phyloP scores from a whole-genome alignment of 1,140 invertebrate species.

The Gryon sp. region DNA sequence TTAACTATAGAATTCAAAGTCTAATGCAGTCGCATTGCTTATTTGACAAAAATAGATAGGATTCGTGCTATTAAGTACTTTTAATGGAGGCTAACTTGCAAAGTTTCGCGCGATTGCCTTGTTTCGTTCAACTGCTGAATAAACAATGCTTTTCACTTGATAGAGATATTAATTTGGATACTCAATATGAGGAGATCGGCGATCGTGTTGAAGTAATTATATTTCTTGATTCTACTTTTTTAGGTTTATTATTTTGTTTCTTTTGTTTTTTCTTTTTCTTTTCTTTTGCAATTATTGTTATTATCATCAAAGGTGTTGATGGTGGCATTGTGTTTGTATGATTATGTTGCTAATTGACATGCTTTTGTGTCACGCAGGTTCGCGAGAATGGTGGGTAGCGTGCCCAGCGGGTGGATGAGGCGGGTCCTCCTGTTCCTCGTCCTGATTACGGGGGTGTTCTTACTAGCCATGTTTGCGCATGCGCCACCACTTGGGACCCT shows the following conservation, averaged over 20 bases:
- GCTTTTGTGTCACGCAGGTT: slow-evolving; percentile 67
- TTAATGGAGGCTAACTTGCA: slow-evolving; percentile 48
- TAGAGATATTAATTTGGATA: background rate
- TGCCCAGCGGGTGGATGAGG: slow-evolving; percentile 79
- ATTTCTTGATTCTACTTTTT: background rate
- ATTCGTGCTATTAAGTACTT: slow-evolving; percentile 37
- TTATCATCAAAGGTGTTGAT: background rate
- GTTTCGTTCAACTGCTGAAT: slow-evolving; percentile 14
- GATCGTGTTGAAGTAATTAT: slow-evolving; percentile 25
- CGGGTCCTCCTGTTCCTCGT: slow-evolving; percentile 79
- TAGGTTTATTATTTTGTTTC: background rate
- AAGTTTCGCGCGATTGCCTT: slow-evolving; percentile 24
- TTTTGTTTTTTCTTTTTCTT: slow-evolving; percentile 6
- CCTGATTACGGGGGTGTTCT: slow-evolving; percentile 78
- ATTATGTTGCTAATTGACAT: slow-evolving; percentile 23
- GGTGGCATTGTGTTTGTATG: background rate
- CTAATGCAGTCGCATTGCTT: slow-evolving; percentile 26
- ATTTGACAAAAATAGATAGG: slow-evolving; percentile 39
- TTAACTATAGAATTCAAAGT: slow-evolving; percentile 47
- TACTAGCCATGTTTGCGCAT: slow-evolving; percentile 80
- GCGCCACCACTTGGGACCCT: slow-evolving; percentile 76
- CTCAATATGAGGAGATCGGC: slow-evolving; percentile 4
- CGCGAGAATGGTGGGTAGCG: slow-evolving; percentile 76
- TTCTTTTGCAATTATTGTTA: background rate
- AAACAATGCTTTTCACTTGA: slow-evolving; percentile 17